These are phyloP conservation scores for Hyperoplus lanceolatus DNA, from an alignment of 2,797 vertebrate species.

Conservation along the genomic window DNA sequence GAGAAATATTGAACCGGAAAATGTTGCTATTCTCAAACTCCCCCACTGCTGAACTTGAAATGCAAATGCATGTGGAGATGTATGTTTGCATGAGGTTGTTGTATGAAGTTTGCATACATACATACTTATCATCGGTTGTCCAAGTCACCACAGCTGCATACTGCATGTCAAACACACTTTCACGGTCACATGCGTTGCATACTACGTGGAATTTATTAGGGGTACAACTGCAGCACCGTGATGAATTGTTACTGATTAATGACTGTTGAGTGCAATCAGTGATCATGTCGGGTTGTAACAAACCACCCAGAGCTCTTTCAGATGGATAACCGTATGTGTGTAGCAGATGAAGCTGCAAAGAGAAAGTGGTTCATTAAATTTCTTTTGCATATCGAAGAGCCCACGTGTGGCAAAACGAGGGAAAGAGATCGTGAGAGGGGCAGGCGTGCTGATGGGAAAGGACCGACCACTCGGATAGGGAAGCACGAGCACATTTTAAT, in stretches of 20 bases:
- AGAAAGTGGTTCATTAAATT: neutral
- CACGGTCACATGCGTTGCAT: neutral
- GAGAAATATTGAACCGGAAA: neutral
- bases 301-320: neutral
- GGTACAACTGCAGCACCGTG: neutral
- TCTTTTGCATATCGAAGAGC: neutral
- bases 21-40: constrained; percentile 22
- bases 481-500: constrained; percentile 40
- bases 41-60: neutral
- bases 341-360: neutral
- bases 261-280: neutral
- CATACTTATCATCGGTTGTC: neutral
- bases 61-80: constrained; percentile 3
- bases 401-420: neutral
- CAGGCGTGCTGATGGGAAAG: neutral
- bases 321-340: neutral
- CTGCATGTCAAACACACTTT: neutral
- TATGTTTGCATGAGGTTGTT: neutral
- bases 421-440: neutral
- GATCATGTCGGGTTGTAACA: neutral
- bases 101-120: neutral
- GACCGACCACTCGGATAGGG: constrained; percentile 12
- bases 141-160: constrained; percentile 1
- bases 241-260: constrained; percentile 6
- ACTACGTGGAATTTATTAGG: constrained; percentile 1